Evolutionary conservation across 2,888 invertebrate genomes (phyloP).

Genomic region (Melolontha melolontha): DNA sequence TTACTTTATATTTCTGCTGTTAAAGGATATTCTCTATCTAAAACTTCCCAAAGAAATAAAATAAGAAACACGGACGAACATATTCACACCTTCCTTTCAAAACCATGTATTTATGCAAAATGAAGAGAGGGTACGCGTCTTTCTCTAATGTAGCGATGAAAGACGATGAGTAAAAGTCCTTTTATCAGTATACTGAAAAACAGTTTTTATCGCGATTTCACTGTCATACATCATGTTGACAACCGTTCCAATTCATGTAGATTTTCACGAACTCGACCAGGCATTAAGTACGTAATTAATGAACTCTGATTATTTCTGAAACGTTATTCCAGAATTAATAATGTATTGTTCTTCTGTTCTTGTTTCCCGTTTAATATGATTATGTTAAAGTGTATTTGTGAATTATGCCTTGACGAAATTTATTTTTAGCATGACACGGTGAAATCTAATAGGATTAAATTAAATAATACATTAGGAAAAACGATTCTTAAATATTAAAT

Average conservation of each 20-base stretch:
- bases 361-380: conserved; percentile 12
- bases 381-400: conserved; percentile 8
- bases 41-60: too few species aligned
- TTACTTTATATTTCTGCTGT: too few species aligned
- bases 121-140: too few species aligned
- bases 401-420: neutral
- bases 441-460: neutral
- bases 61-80: too few species aligned
- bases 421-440: too few species aligned
- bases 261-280: conserved; percentile 17
- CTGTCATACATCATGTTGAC: conserved; percentile 29
- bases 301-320: conserved; percentile 17
- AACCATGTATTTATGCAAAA: too few species aligned
- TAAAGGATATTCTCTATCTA: too few species aligned
- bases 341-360: conserved; percentile 22
- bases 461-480: conserved; percentile 5
- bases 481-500: too few species aligned
- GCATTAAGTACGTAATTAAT: conserved; percentile 30
- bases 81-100: too few species aligned
- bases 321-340: conserved; percentile 16
- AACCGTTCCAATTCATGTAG: conserved; percentile 16
- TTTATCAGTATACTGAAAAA: neutral
- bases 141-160: neutral
- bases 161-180: neutral
- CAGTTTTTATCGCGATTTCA: conserved; percentile 11